Evolutionary conservation across 2,888 invertebrate species (phyloP).

Genomic region (Caenorhabditis sp.): DNA sequence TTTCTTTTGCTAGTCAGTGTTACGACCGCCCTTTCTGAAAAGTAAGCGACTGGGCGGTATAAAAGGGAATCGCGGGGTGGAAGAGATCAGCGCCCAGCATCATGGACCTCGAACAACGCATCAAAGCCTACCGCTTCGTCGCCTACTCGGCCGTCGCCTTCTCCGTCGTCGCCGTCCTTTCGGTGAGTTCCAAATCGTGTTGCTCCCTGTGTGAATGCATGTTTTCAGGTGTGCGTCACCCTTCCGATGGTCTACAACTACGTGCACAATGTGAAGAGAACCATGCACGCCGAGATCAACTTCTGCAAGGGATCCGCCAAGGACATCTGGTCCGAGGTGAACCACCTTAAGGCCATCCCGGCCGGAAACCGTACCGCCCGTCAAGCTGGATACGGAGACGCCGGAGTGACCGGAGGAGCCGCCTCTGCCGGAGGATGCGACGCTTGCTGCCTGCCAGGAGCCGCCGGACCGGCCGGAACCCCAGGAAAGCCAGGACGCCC

Average conservation of each 20-base stretch:
- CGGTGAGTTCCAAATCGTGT: constrained; percentile 22
- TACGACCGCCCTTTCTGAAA: constrained; percentile 16
- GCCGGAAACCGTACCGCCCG: constrained; percentile 70
- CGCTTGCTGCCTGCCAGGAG: constrained; percentile 73
- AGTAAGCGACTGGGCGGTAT: constrained; percentile 2
- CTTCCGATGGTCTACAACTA: constrained; percentile 69
- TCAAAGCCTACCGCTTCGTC: constrained; percentile 59
- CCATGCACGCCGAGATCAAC: constrained; percentile 62
- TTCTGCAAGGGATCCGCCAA: constrained; percentile 68
- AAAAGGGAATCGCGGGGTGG: constrained; percentile 1
- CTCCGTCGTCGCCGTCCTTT: constrained; percentile 59
- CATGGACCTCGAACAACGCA: constrained; percentile 53
- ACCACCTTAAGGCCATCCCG: constrained; percentile 65
- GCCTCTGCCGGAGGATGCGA: constrained; percentile 66
- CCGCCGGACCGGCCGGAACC: constrained; percentile 65
- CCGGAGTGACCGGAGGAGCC: constrained; percentile 57
- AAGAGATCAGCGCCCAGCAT: constrained; percentile 13
- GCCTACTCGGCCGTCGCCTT: constrained; percentile 61
- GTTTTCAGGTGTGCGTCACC: constrained; percentile 56
- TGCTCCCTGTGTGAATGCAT: not conserved
- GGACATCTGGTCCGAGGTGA: constrained; percentile 67
- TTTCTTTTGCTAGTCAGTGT: no score
- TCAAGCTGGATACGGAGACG: constrained; percentile 67
- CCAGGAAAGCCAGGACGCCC: constrained; percentile 67
- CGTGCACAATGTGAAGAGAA: constrained; percentile 59